phyloP scores from a whole-genome alignment of 2,113 vertebrate species.

The Gymnocephalus cernua region DNA sequence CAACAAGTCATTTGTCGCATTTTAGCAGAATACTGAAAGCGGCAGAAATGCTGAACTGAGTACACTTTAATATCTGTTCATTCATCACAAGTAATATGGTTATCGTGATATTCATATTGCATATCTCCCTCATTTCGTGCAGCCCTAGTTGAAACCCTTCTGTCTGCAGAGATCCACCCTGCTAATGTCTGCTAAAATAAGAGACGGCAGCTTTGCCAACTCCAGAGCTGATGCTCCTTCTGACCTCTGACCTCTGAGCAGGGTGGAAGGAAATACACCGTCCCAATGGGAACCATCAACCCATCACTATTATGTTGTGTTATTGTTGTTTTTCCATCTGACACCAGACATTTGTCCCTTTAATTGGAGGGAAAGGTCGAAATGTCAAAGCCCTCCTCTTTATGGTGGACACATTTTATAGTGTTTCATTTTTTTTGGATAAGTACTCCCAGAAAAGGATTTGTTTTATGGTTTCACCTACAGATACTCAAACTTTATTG shows the following conservation, averaged over 20 bases:
- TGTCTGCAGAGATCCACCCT: conserved; percentile 11
- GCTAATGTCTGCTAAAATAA: conserved; percentile 6
- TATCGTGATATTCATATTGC: too few relatives aligned
- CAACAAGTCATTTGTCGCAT: too few relatives aligned
- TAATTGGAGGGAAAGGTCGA: conserved; percentile 14
- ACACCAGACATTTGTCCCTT: conserved; percentile 21
- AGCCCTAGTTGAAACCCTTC: not conserved
- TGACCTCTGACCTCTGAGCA: conserved; percentile 42
- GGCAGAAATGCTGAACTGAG: too few relatives aligned
- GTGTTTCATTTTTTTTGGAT: not conserved
- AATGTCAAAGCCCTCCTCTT: not conserved
- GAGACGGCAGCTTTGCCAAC: not conserved
- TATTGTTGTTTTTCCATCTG: not conserved
- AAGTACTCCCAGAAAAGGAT: not conserved
- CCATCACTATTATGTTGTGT: not conserved
- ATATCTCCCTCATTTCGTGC: too few relatives aligned
- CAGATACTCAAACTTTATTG: not conserved
- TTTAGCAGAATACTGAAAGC: too few relatives aligned
- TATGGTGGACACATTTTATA: not conserved
- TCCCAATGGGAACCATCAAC: conserved; percentile 37
- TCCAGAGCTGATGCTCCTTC: not conserved
- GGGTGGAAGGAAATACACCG: not conserved
- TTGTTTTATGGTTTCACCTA: not conserved
- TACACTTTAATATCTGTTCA: too few relatives aligned
- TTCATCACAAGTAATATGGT: too few relatives aligned